Conservation (phyloP, 2,888 invertebrate genomes). For the Arrhopalites spinosus region DNA sequence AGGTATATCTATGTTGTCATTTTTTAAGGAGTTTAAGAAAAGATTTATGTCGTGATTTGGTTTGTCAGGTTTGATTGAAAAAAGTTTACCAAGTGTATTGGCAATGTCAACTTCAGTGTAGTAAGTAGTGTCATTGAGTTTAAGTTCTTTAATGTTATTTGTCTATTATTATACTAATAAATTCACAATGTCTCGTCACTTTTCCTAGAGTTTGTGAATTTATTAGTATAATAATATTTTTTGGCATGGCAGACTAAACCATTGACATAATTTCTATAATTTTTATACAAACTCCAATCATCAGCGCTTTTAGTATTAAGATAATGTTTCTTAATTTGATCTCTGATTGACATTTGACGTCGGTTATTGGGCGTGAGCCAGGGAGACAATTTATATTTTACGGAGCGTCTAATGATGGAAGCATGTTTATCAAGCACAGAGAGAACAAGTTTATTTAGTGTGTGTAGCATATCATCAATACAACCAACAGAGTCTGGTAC, state of each 20-base stretch:
- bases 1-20: not conserved
- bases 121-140: too few relatives aligned
- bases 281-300: not conserved
- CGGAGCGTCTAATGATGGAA: not conserved
- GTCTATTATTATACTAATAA: not conserved
- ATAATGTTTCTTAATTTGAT: too few relatives aligned
- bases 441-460: not conserved
- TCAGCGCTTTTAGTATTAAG: not conserved
- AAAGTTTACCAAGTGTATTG: not conserved
- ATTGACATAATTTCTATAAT: not conserved
- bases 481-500: not conserved
- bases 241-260: not conserved
- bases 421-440: not conserved
- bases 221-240: conserved; percentile 3
- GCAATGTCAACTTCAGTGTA: not conserved
- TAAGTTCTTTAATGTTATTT: not conserved
- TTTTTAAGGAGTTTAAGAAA: not conserved
- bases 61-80: not conserved
- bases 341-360: too few relatives aligned
- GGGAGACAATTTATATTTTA: not conserved
- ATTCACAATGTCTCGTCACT: not conserved
- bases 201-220: conserved; percentile 1
- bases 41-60: not conserved
- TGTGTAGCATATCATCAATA: not conserved
- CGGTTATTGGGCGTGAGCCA: not conserved